A percentile compares a stretch with the other conserved stretches of the same genome.
Evolutionary conservation across 2,888 invertebrate genomes (phyloP).

Genomic region (Agrochola lota): DNA sequence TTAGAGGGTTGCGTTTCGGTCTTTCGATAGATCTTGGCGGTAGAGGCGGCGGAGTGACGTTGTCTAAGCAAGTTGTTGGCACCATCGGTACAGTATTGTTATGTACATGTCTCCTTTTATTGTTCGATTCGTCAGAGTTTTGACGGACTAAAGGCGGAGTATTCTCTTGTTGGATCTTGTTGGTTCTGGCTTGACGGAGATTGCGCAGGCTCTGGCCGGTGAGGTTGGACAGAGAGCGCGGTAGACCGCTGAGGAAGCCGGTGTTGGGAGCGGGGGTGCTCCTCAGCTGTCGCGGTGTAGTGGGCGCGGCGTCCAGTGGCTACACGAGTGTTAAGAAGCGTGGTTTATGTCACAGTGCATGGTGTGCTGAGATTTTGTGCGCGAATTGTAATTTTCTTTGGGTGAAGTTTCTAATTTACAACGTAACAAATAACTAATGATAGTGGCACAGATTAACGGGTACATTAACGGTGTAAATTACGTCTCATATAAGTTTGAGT

Average conservation of each 20-base stretch:
- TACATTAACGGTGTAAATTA: constrained; percentile 13
- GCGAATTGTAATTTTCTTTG: neutral
- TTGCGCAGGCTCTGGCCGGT: constrained; percentile 86
- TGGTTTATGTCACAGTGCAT: constrained; percentile 51
- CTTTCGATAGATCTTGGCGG: constrained; percentile 82
- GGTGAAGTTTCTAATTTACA: constrained; percentile 21
- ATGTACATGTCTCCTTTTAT: constrained; percentile 74
- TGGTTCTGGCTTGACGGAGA: constrained; percentile 68
- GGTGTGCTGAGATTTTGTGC: constrained; percentile 58
- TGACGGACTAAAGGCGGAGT: constrained; percentile 79
- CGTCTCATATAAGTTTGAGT: neutral
- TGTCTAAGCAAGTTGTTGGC: constrained; percentile 86
- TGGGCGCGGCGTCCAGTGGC: constrained; percentile 37
- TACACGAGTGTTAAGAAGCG: constrained; percentile 49
- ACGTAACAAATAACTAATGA: neutral
- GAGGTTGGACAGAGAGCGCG: constrained; percentile 86
- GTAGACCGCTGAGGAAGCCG: constrained; percentile 86
- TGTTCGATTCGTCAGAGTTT: constrained; percentile 79
- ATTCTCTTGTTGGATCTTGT: constrained; percentile 72
- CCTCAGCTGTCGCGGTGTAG: constrained; percentile 51
- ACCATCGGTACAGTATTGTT: constrained; percentile 84
- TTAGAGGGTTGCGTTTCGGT: constrained; percentile 74
- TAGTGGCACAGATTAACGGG: constrained; percentile 17
- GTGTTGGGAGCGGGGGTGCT: constrained; percentile 68
- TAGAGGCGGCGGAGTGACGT: constrained; percentile 82